These are phyloP conservation scores for Brevipalpus yothersi DNA, from an alignment of 1,140 invertebrate species.

Conservation along the genomic window DNA sequence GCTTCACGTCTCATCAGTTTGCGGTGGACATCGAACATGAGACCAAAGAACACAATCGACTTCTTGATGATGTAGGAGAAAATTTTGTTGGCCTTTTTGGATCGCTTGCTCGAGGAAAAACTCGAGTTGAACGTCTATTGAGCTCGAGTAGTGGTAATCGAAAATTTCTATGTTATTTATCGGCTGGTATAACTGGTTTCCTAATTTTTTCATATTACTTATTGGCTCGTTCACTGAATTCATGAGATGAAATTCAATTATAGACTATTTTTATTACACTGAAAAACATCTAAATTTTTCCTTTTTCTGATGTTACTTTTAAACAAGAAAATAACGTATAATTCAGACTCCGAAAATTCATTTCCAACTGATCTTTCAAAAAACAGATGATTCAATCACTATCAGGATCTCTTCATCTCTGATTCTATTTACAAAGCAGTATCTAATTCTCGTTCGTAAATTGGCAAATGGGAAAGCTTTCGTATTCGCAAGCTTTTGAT, in stretches of 20 bases:
- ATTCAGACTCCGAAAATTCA: background rate
- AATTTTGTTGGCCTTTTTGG: conserved; percentile 21
- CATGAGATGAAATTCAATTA: background rate
- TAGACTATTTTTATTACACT: background rate
- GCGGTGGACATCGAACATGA: conserved; percentile 17
- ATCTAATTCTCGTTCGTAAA: too few species aligned
- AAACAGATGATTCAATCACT: too few species aligned
- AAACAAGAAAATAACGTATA: background rate
- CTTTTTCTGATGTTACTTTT: too few species aligned
- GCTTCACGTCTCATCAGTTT: conserved; percentile 3
- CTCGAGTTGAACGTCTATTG: conserved; percentile 20
- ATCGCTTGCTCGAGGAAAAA: conserved; percentile 20
- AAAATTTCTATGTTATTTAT: conserved; percentile 22
- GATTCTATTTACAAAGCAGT: too few species aligned
- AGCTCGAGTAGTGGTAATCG: conserved; percentile 19
- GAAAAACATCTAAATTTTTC: background rate
- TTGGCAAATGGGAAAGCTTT: too few species aligned
- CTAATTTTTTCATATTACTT: background rate
- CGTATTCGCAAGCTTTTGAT: too few species aligned
- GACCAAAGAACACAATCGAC: conserved; percentile 15
- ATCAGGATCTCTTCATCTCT: too few species aligned
- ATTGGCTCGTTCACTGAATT: background rate
- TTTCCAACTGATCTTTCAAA: background rate
- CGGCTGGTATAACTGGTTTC: conserved; percentile 4
- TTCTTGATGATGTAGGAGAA: conserved; percentile 15